A percentile compares a stretch with the other conserved stretches of the same genome.
These are phyloP conservation scores for Balaenoptera acutorostrata DNA, from an alignment of 2,113 vertebrate genomes.

Conservation along the genomic window DNA sequence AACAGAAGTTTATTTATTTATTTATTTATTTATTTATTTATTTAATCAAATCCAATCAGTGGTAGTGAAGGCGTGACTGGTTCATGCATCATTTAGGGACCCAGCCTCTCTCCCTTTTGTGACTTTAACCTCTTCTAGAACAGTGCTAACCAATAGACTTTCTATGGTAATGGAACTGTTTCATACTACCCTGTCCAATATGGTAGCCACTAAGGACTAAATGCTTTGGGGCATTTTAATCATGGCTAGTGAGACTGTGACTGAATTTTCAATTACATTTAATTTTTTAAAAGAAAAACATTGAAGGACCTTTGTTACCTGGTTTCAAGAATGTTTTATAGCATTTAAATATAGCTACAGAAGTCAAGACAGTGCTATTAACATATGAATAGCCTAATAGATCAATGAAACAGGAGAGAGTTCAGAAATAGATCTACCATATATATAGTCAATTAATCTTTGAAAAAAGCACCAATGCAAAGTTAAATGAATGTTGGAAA, in stretches of 20 bases:
- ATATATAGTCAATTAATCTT: background rate
- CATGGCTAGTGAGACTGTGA: background rate
- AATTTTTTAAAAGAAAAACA: background rate
- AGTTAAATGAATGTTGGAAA: background rate
- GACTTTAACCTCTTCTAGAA: background rate
- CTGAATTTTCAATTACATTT: background rate
- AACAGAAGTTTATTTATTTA: background rate
- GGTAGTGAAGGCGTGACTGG: background rate
- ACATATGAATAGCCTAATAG: constrained; percentile 6
- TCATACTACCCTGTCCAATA: background rate
- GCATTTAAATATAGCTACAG: background rate
- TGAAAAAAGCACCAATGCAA: background rate
- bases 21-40: background rate
- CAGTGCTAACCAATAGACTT: background rate
- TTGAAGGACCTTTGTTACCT: background rate
- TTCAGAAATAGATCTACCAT: background rate
- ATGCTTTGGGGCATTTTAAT: background rate
- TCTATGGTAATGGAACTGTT: background rate
- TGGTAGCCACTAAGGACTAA: too few relatives aligned
- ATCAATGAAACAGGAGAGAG: background rate
- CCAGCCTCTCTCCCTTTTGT: background rate
- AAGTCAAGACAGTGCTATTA: background rate
- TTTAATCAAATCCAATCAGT: background rate
- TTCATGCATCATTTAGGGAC: background rate
- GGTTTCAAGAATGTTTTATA: constrained; percentile 6